Conservation (phyloP, 2,888 invertebrate species). For the Andrena minutula region DNA sequence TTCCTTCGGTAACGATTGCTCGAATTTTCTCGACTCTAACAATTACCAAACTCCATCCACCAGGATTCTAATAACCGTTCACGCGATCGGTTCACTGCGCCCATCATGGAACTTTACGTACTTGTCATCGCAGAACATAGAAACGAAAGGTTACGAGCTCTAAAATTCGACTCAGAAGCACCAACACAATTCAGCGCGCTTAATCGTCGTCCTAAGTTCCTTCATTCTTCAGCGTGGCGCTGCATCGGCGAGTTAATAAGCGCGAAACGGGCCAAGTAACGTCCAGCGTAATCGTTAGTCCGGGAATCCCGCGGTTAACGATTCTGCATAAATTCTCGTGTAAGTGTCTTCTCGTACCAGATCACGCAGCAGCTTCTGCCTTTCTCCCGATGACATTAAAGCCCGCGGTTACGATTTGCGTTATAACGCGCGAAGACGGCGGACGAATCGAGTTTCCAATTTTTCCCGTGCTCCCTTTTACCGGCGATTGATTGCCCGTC, state of each 20-base stretch:
- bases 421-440: slow-evolving; percentile 34
- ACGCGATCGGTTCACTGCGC: too few species aligned
- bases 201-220: too few species aligned
- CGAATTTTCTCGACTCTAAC: background rate
- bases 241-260: background rate
- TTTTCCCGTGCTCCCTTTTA: background rate
- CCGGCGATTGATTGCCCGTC: background rate
- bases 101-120: too few species aligned
- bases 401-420: slow-evolving; percentile 59
- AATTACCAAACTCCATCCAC: too few species aligned
- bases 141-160: too few species aligned
- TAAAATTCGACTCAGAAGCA: too few species aligned
- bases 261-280: background rate
- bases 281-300: background rate
- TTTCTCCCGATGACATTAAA: slow-evolving; percentile 64
- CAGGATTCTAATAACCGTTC: too few species aligned
- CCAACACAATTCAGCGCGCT: too few species aligned
- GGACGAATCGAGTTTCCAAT: background rate
- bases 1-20: background rate
- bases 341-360: slow-evolving; percentile 34
- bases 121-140: too few species aligned
- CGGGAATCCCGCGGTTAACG: slow-evolving; percentile 2
- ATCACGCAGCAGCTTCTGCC: slow-evolving; percentile 54
- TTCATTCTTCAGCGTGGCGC: background rate
- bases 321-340: slow-evolving; percentile 47